Percentiles rank a stretch among this genome's conserved stretches.
phyloP scores from a whole-genome alignment of 2,797 vertebrate species.

The Anolis apletophallus region DNA sequence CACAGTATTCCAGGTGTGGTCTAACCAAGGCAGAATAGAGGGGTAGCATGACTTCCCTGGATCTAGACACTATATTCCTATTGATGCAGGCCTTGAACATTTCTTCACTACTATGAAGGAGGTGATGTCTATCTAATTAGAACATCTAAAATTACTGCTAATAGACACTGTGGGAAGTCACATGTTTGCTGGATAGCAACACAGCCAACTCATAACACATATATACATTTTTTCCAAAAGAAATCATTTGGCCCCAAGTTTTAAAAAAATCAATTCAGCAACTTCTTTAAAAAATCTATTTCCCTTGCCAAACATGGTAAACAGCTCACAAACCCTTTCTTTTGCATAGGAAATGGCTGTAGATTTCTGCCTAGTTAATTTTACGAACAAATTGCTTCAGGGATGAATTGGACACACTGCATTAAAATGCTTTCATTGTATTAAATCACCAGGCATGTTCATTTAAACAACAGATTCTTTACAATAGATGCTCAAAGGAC shows the following conservation, averaged over 20 bases:
- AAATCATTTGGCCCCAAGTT: constrained; percentile 39
- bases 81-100: too few relatives aligned
- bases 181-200: neutral
- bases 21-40: too few relatives aligned
- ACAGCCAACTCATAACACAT: constrained; percentile 31
- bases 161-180: constrained; percentile 39
- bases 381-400: constrained; percentile 10
- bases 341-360: constrained; percentile 45
- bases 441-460: constrained; percentile 21
- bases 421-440: constrained; percentile 28
- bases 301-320: neutral
- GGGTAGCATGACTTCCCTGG: too few relatives aligned
- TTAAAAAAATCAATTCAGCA: constrained; percentile 59
- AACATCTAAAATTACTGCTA: constrained; percentile 42
- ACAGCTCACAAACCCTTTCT: neutral
- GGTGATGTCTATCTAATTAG: constrained; percentile 49
- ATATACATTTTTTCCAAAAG: constrained; percentile 3
- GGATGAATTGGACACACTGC: neutral
- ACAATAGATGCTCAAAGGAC: constrained; percentile 35
- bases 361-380: constrained; percentile 37
- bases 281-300: constrained; percentile 19
- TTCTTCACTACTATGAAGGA: constrained; percentile 40
- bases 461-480: neutral
- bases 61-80: too few relatives aligned
- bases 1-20: too few relatives aligned